Base-by-base conservation (phyloP, 2,797 vertebrate genomes). In the Pseudotriccus pelzelni region DNA sequence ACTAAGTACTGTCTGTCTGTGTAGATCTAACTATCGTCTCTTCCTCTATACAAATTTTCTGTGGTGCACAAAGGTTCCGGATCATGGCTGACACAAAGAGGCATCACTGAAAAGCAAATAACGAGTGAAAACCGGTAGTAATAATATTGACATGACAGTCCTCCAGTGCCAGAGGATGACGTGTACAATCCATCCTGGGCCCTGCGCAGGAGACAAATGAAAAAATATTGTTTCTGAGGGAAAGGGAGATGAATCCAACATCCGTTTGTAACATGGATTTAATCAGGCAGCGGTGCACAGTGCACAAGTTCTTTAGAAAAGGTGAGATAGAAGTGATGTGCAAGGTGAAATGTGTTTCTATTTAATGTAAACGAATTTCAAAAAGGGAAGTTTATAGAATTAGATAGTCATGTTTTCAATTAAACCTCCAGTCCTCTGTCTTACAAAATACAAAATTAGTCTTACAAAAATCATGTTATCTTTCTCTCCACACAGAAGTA, bases 161-260 rank as follows among this genome's bases (percentile, higher is more conserved):
- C 14, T 81, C 36, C 53, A 36, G n/a, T 43, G 16, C 14, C 8
- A 37, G 34, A 4, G 6, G 5, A 43, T 24, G 30, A 77, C 20
- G 16, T 17, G 2, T 72, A 11, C 21, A 72, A 52, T 12, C 8
- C n/a, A 43, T 47, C 36, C 36, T 70, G 56, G 12, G 39, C 5
- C 22, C 34, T 0, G 0, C 19, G 53, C 8, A 28, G 15, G 17
- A 55, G 14, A 67, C 17, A 82, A 74, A 60, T n/a, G 32, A 62
- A 46, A 89, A 82, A 19, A 17, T 13, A 47, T 30, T 23, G 15
- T 28, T 9, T 56, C 36, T 78, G 12, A 1, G 2, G 37, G 23
- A 75, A 79, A 73, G 8, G n/a, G 30, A 84, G 9, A 70, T 36
- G n/a, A 52, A 39, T 67, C 8, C 43, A 50, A 53, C 24, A 55